Evolutionary conservation across 2,113 vertebrate species (phyloP), one percentile per base, ranked within the genome.

Genomic region (Sula dactylatra): DNA sequence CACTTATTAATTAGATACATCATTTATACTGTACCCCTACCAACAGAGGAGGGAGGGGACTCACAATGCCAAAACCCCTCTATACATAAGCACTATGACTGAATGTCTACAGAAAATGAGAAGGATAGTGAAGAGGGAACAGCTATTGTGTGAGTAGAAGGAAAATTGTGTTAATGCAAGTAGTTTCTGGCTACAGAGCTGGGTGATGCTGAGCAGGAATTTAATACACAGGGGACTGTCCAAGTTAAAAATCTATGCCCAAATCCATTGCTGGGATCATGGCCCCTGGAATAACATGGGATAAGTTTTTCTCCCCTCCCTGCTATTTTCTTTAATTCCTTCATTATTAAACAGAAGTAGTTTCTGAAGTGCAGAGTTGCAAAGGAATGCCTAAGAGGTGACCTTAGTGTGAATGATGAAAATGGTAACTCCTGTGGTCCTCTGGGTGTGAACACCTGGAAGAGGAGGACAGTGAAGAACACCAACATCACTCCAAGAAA

Each of bases 31-130:
- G 22, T 22, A 65, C 14, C n/a, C 31, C 40, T 36, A 36, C 47
- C n/a, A 55, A 19, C 6, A 62, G 27, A 32, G 38, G 21, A 17
- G 11, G 42, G 29, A 45, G 22, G 17, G 64, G 18, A 5, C 26
- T 90, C 32, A 19, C 50, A 59, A 2, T 38, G 64, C 45, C 69
- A 19, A 13, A 79, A 34, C 4, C 42, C 16, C 49, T 40, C 27
- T 36, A 10, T 3, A 18, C 13, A 4, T 0, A 0, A 78, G 21
- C 13, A 6, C 38, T 44, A 52, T 6, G n/a, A 67, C 55, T 9
- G 40, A 42, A 86, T 27, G 20, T 15, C 38, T 79, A 5, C 32
- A 38, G n/a, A 59, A 84, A 86, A 59, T 1, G 16, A 67, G 18
- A 42, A 19, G 18, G 45, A 19, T 6, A 25, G 40, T 7, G 9